Evolutionary conservation across 1,140 invertebrate species (phyloP).

Genomic region (Philopotamus ludificatus): DNA sequence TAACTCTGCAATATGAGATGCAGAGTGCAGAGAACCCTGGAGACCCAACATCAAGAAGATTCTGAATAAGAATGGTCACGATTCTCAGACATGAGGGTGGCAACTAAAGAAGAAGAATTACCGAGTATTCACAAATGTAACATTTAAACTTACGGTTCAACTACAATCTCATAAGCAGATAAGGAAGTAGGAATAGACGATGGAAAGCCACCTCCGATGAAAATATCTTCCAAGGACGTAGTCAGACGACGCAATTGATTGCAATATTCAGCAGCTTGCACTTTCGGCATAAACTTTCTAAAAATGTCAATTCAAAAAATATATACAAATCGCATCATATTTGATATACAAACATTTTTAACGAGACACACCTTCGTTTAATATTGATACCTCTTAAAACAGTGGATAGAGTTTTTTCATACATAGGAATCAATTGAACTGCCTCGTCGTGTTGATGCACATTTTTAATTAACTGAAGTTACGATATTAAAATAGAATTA

Average conservation of each 20-base stretch:
- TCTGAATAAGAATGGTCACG: no score
- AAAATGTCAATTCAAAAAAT: constrained; percentile 41
- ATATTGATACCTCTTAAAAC: constrained; percentile 80
- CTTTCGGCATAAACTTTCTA: constrained; percentile 87
- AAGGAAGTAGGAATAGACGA: constrained; percentile 69
- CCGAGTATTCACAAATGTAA: no score
- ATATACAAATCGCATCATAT: neutral
- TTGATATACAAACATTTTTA: neutral
- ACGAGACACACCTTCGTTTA: constrained; percentile 65
- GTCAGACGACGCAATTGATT: constrained; percentile 76
- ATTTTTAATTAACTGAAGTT: constrained; percentile 77
- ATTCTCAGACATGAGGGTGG: no score
- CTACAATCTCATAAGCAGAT: constrained; percentile 78
- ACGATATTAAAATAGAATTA: neutral
- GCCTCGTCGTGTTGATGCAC: constrained; percentile 72
- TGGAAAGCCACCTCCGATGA: constrained; percentile 68
- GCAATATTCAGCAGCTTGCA: constrained; percentile 81
- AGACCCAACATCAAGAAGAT: no score
- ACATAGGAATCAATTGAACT: constrained; percentile 72
- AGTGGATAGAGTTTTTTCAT: constrained; percentile 80
- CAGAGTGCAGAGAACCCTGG: no score
- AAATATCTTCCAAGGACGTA: constrained; percentile 79
- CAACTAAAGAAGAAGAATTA: no score
- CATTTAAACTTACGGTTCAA: constrained; percentile 72
- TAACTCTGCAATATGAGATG: no score